Conservation (phyloP, 1,140 invertebrate genomes). For the Penaeus vannamei region DNA sequence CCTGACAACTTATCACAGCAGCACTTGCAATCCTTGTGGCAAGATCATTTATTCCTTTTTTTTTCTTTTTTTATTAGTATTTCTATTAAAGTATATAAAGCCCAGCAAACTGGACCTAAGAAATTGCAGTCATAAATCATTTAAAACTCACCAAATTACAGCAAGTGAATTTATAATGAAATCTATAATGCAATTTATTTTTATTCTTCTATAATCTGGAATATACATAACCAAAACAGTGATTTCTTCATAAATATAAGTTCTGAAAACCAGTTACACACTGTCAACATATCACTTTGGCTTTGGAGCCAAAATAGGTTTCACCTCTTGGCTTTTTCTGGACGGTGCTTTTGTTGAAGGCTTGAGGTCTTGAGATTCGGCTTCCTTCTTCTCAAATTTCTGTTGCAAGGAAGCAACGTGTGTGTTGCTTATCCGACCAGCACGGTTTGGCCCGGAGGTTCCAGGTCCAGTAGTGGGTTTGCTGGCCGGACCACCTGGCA, state of each 20-base stretch:
- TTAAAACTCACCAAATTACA: too few relatives aligned
- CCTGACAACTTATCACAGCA: conserved; percentile 49
- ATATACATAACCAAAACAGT: too few relatives aligned
- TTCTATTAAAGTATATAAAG: too few relatives aligned
- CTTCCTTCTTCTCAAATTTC: conserved; percentile 67
- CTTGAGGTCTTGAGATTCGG: conserved; percentile 43
- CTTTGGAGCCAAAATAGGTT: conserved; percentile 53
- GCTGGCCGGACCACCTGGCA: neutral
- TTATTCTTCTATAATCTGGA: too few relatives aligned
- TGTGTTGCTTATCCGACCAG: conserved; percentile 50
- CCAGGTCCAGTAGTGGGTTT: conserved; percentile 23
- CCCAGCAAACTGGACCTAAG: too few relatives aligned
- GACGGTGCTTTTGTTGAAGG: conserved; percentile 28
- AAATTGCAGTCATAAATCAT: too few relatives aligned
- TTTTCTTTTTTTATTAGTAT: neutral
- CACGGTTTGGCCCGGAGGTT: conserved; percentile 7
- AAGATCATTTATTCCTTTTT: conserved; percentile 35
- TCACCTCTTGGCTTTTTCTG: conserved; percentile 53
- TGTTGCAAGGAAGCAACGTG: conserved; percentile 67
- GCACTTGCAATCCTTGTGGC: conserved; percentile 42
- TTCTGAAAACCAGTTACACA: neutral
- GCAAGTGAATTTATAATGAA: too few relatives aligned
- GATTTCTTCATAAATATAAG: too few relatives aligned
- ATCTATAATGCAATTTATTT: too few relatives aligned
- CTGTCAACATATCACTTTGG: conserved; percentile 38